A percentile compares a stretch with the other conserved stretches of the same genome.
phyloP scores from a whole-genome alignment of 1,140 invertebrate species.

The Caenorhabditis tropicalis region DNA sequence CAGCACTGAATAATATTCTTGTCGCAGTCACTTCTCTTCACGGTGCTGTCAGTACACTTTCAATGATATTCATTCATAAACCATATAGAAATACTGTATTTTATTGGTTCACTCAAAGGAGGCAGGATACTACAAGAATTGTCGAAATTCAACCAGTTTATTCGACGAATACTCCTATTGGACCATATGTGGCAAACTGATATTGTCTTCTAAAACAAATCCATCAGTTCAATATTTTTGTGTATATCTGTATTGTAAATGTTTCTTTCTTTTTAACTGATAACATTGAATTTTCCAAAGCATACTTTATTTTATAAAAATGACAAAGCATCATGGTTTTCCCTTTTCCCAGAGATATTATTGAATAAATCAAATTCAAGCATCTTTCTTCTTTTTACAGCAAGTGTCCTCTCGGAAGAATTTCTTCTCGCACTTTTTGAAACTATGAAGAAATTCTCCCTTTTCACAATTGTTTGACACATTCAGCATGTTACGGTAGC shows the following conservation, averaged over 20 bases:
- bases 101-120: background rate
- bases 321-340: too few species aligned
- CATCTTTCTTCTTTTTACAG: background rate
- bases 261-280: too few species aligned
- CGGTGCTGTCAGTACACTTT: background rate
- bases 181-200: too few species aligned
- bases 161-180: background rate
- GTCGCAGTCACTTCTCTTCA: background rate
- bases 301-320: too few species aligned
- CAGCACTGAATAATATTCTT: background rate
- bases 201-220: too few species aligned
- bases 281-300: too few species aligned
- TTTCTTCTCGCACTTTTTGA: constrained; percentile 36
- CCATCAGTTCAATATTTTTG: too few species aligned
- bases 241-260: too few species aligned
- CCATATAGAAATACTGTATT: background rate
- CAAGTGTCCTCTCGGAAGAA: constrained; percentile 20
- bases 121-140: background rate
- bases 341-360: too few species aligned
- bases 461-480: background rate
- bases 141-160: background rate
- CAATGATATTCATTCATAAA: background rate
- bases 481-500: constrained; percentile 20
- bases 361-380: too few species aligned
- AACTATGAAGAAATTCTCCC: background rate